These are phyloP conservation scores for Xiphophorus maculatus DNA, from an alignment of 2,113 vertebrate species.

Conservation along the genomic window DNA sequence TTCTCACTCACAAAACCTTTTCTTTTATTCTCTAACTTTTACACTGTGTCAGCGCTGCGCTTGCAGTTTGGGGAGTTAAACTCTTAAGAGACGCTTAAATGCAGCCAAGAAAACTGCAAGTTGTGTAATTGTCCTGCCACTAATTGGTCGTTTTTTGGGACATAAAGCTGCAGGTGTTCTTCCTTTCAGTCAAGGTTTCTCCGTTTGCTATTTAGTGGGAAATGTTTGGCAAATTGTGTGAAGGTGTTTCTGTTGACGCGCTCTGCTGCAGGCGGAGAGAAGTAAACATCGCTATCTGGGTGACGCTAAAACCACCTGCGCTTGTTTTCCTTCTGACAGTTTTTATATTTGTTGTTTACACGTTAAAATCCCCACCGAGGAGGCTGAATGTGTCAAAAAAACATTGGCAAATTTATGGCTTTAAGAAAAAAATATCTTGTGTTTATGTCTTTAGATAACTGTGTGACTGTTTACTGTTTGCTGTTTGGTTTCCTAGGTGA, in stretches of 20 bases:
- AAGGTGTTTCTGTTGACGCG: conserved; percentile 2
- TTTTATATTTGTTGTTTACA: background rate
- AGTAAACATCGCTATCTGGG: conserved; percentile 10
- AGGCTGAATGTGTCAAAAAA: too few relatives aligned
- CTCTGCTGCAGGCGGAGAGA: background rate
- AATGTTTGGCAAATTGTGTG: conserved; percentile 12
- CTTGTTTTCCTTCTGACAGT: background rate
- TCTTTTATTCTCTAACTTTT: too few relatives aligned
- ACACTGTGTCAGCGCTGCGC: too few relatives aligned
- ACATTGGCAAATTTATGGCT: too few relatives aligned
- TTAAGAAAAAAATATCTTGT: too few relatives aligned
- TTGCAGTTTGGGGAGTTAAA: too few relatives aligned
- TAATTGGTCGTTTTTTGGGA: background rate
- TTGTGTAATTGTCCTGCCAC: background rate
- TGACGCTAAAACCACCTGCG: background rate
- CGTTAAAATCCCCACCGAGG: too few relatives aligned
- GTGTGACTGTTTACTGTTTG: too few relatives aligned
- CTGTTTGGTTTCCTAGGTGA: too few relatives aligned
- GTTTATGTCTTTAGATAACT: too few relatives aligned
- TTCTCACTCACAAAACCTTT: background rate
- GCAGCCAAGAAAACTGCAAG: background rate
- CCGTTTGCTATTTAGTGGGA: background rate
- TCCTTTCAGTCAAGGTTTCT: background rate
- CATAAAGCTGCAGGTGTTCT: conserved; percentile 15
- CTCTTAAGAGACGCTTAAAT: background rate